Evolutionary conservation across 2,888 invertebrate species (phyloP).

Genomic region (Ophion costatus): DNA sequence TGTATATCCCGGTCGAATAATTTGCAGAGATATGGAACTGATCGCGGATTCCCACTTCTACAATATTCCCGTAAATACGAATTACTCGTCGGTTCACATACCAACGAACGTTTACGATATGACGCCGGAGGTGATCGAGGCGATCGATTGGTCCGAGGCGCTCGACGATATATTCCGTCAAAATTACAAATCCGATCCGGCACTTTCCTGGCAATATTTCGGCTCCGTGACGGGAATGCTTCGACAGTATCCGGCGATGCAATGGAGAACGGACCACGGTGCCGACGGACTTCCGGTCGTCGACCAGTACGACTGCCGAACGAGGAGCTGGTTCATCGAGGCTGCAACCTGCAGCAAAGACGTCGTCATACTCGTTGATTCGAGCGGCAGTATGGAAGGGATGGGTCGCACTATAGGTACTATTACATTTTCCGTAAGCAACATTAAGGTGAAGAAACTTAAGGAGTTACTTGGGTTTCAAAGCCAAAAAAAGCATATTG

Average conservation of each 20-base stretch:
- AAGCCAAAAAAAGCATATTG: no score
- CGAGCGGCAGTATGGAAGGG: slow-evolving; percentile 98
- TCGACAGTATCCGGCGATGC: slow-evolving; percentile 92
- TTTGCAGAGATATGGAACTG: slow-evolving; percentile 85
- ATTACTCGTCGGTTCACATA: slow-evolving; percentile 94
- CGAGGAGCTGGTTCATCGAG: slow-evolving; percentile 98
- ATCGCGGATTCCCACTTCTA: slow-evolving; percentile 93
- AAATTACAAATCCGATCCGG: slow-evolving; percentile 95
- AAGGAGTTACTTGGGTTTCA: no score
- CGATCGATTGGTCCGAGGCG: slow-evolving; percentile 96
- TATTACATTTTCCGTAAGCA: not conserved
- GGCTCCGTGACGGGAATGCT: slow-evolving; percentile 97
- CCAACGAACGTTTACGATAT: slow-evolving; percentile 96
- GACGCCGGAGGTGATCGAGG: slow-evolving; percentile 87
- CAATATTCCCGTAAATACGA: slow-evolving; percentile 91
- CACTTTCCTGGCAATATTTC: slow-evolving; percentile 98
- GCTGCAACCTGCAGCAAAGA: slow-evolving; percentile 99
- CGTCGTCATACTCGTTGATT: slow-evolving; percentile 96
- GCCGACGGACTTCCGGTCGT: slow-evolving; percentile 80
- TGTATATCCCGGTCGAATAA: no score
- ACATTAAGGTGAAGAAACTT: no score
- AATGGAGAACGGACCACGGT: slow-evolving; percentile 74
- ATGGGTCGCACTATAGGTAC: slow-evolving; percentile 86
- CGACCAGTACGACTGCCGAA: slow-evolving; percentile 96
- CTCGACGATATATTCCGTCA: slow-evolving; percentile 93